Base-by-base conservation (phyloP, 2,888 invertebrate species). In the Cylloceria caligata region DNA sequence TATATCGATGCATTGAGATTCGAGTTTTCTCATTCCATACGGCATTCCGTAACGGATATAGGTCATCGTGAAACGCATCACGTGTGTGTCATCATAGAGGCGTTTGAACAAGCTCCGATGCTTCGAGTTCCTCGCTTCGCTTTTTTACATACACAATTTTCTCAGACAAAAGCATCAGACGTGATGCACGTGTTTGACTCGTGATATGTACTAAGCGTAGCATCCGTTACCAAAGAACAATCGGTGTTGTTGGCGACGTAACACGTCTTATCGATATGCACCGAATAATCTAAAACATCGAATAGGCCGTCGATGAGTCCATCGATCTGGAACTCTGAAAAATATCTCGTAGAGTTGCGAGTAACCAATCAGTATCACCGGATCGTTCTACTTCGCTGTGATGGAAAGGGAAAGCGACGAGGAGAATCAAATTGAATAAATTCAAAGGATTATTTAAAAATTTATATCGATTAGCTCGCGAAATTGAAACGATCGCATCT, bases 91-190 rank as follows among this genome's bases (percentile, higher is more conserved):
- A 45, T 73, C 52, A 24, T 39, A 65, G 52, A 65, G 57, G 6
- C 42, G 60, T 19, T 64, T 36, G n/a, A 47, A n/a, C 19, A 27
- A 57, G 19, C 39, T 47, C 34, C 30, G 57, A 60, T 60, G 60
- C 39, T 64, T 30, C 16, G 5, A 39, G 60, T 42, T 47, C 62
- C 62, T 47, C 34, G 36, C 39, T 21, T 52, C 52, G 13, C 21
- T 65, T 62, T 19, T 76, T 45, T 47, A 52, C 16, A 7, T 69
- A 13, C 21, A 45, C 11, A 74, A 60, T 60, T 74, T 82, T 65
- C 49, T 47, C 49, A n/a, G 39, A 78, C 78, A 82, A 78, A 78
- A 78, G 81, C 19, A 27, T 62, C 30, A 30, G n/a, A 47, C 47
- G 11, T 34, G 69, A 30, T 57, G 73, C 64, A 57, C 69, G 74